A percentile compares a stretch with the other conserved stretches of the same genome.
Conservation (phyloP, 2,888 invertebrate species). For the Ametastegia equiseti region DNA sequence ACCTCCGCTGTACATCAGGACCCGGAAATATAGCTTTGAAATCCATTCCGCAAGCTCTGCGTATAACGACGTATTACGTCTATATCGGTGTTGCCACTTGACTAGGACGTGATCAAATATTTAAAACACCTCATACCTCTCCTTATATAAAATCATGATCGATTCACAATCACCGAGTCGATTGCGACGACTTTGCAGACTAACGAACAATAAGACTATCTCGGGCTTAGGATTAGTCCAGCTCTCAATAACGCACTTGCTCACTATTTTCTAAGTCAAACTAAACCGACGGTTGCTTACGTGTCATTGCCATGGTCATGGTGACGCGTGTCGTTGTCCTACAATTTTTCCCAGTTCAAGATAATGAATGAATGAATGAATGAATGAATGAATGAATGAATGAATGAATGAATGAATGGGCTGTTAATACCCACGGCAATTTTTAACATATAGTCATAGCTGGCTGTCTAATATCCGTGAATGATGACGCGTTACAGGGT, state of each 20-base stretch:
- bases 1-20: too few species aligned
- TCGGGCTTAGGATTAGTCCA: neutral
- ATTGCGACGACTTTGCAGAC: neutral
- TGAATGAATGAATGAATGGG: too few species aligned
- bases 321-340: neutral
- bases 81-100: neutral
- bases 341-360: neutral
- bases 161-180: conserved; percentile 23
- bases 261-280: neutral
- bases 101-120: conserved; percentile 11
- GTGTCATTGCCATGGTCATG: conserved; percentile 31
- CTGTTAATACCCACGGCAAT: neutral
- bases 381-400: neutral
- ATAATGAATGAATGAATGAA: neutral
- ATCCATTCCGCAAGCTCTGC: neutral
- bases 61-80: neutral
- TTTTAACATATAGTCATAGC: too few species aligned
- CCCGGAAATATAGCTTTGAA: neutral
- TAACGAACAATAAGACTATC: neutral
- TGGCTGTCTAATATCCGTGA: neutral
- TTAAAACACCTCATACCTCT: neutral
- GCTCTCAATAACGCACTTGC: neutral
- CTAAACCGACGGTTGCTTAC: neutral
- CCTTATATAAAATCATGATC: neutral
- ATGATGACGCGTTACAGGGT: neutral